Percentiles rank a stretch among this genome's conserved stretches.
These are phyloP conservation scores for Cantharis lateralis DNA, from an alignment of 2,888 invertebrate genomes.

Conservation along the genomic window DNA sequence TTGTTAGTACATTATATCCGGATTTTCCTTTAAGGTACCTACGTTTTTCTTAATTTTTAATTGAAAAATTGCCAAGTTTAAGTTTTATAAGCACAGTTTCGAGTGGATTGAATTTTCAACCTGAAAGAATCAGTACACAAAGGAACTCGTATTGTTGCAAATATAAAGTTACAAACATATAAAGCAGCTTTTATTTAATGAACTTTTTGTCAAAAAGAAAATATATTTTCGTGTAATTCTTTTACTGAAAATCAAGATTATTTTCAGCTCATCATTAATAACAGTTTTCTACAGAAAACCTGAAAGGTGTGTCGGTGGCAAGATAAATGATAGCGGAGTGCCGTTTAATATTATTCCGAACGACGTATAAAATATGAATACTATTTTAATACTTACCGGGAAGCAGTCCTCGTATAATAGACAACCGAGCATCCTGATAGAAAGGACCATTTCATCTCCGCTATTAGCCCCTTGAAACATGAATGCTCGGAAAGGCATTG, in stretches of 20 bases:
- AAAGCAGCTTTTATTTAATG: neutral
- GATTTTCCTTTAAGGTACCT: no score
- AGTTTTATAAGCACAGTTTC: neutral
- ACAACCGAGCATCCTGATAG: constrained; percentile 62
- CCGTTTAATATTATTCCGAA: neutral
- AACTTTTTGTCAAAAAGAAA: neutral
- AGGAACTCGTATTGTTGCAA: neutral
- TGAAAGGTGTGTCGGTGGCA: neutral
- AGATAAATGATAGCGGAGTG: neutral
- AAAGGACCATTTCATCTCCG: constrained; percentile 62
- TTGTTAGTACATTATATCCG: no score
- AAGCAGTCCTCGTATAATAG: constrained; percentile 60
- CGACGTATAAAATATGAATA: neutral
- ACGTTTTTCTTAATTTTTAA: no score
- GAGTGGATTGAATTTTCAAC: neutral
- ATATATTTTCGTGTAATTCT: neutral
- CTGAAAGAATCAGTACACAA: neutral
- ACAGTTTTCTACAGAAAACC: neutral
- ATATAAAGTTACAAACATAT: neutral
- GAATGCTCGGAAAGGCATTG: constrained; percentile 59
- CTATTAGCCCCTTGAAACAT: constrained; percentile 65
- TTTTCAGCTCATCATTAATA: neutral
- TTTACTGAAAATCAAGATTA: neutral
- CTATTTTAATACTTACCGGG: constrained; percentile 47
- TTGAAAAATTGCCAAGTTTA: no score